These are phyloP conservation scores for Acanthornis magna DNA, from an alignment of 2,797 vertebrate genomes.

Conservation along the genomic window DNA sequence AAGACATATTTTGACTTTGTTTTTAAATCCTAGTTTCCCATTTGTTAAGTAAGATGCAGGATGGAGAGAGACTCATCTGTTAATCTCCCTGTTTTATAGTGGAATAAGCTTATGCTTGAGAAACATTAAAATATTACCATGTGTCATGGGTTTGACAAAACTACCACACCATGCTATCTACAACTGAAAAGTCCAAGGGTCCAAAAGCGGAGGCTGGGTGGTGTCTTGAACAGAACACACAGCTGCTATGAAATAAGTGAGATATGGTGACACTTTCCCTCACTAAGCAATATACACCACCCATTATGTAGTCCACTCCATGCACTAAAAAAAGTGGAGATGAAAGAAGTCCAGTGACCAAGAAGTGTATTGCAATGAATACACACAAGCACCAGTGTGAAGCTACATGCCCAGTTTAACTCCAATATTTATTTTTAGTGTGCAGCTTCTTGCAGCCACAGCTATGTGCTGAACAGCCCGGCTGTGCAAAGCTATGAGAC, in stretches of 20 bases:
- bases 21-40: neutral
- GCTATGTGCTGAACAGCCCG: rapidly evolving
- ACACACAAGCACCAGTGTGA: rapidly evolving
- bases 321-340: rapidly evolving
- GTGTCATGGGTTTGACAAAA: too few species aligned
- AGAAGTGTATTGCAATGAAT: neutral
- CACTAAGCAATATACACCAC: neutral
- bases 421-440: neutral
- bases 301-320: rapidly evolving
- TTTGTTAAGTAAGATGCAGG: neutral
- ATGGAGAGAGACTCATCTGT: neutral
- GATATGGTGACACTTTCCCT: neutral
- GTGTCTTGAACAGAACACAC: neutral
- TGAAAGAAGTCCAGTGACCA: neutral
- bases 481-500: neutral
- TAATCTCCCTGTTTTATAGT: neutral
- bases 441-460: neutral
- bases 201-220: neutral
- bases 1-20: neutral
- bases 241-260: neutral
- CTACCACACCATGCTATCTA: neutral
- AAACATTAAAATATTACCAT: neutral
- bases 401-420: neutral
- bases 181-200: neutral
- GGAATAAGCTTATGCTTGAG: neutral